Evolutionary conservation across 2,797 vertebrate genomes (phyloP), one percentile per base, ranked within the genome.

Genomic region (Eurystomus glaucurus): DNA sequence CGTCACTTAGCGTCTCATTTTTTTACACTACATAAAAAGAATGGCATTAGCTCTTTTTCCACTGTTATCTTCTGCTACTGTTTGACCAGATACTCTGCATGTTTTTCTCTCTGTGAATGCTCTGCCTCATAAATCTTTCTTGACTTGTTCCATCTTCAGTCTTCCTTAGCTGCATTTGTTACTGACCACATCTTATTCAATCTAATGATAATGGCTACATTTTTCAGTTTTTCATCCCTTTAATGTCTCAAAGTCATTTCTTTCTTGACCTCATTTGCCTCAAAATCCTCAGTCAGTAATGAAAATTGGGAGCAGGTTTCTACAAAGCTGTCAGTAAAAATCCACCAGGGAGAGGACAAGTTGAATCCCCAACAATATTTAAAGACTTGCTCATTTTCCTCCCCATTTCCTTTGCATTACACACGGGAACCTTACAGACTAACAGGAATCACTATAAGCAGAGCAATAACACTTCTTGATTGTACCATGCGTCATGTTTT

Each of bases 321-420:
- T 80, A 82, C 55, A 91, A 86, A 91, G 35, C 43, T 2, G 1
- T 61, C 55, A 62, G 22, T 55, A 76, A 91, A 95, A 94, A 83
- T 39, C 52, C 90, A 92, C 58, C 15, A 89, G 45, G 64, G 78
- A 95, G 54, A 94, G 35, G 46, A 68, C 51, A 93, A 61, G 77
- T n/a, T 89, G 65, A 93, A 95, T 93, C 22, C 26, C 31, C 57
- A 89, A 66, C 54, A 93, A 76, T 54, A 94, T 94, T 92, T 93
- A 97, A 92, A 41, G 58, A 93, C 64, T 76, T 74, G n/a, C 39
- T 96, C n/a, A 88, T 95, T 97, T 97, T 97, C 94, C 51, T 96
- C 19, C 76, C 89, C 78, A 93, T 96, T 97, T 97, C 78, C 74
- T 96, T 96, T 85, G 93, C 50, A 78, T 84, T 90, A 88, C 88